These are phyloP conservation scores for Erebia aethiops DNA, from an alignment of 2,888 invertebrate species.

Conservation along the genomic window DNA sequence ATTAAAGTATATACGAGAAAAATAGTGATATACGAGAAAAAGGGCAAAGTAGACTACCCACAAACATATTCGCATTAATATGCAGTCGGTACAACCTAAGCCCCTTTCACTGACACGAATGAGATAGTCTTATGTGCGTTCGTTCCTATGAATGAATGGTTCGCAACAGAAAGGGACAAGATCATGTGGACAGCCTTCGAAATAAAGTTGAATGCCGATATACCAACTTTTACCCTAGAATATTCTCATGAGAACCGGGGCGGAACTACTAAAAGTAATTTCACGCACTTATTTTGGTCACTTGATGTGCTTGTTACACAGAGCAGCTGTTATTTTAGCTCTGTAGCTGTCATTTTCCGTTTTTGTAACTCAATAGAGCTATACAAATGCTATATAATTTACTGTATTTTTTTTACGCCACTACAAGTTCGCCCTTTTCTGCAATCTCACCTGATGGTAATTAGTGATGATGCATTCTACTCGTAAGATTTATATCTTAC, in stretches of 20 bases:
- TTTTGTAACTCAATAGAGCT: too few species aligned
- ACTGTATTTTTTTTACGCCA: too few species aligned
- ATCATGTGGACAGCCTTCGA: conserved; percentile 40
- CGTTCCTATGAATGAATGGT: conserved; percentile 41
- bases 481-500: too few species aligned
- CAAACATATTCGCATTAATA: neutral
- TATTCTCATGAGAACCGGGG: conserved; percentile 25
- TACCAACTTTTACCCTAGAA: conserved; percentile 37
- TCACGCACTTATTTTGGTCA: conserved; percentile 20
- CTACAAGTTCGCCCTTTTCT: too few species aligned
- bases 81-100: conserved; percentile 35
- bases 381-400: too few species aligned
- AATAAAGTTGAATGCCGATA: conserved; percentile 29
- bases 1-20: neutral
- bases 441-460: too few species aligned
- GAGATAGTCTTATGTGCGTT: conserved; percentile 37
- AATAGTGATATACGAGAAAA: neutral
- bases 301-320: neutral
- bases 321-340: neutral
- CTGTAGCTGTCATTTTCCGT: too few species aligned
- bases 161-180: conserved; percentile 38
- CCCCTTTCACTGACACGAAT: conserved; percentile 42
- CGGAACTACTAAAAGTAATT: conserved; percentile 17
- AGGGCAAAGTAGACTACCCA: too few species aligned
- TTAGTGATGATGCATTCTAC: too few species aligned